Evolutionary conservation across 2,113 vertebrate genomes (phyloP).

Genomic region (Numida meleagris): DNA sequence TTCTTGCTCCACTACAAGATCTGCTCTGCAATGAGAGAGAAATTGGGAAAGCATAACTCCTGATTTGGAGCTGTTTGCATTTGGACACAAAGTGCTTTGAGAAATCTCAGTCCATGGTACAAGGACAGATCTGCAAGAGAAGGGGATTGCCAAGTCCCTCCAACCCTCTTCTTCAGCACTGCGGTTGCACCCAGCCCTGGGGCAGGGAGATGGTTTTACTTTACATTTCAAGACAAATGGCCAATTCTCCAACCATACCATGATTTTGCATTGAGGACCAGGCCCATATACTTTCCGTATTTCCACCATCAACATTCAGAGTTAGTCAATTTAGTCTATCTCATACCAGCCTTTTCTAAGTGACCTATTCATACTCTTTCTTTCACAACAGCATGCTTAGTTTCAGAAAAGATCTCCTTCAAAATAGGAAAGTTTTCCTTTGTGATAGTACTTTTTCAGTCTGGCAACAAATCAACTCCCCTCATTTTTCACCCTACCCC

Average conservation of each 20-base stretch:
- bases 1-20: background rate
- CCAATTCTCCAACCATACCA: background rate
- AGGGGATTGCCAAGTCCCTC: fast-evolving
- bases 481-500: background rate
- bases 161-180: background rate
- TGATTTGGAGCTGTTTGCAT: background rate
- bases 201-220: background rate
- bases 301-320: background rate
- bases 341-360: background rate
- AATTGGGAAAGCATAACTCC: background rate
- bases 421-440: background rate
- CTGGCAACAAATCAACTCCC: background rate
- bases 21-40: background rate
- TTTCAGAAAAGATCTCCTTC: background rate
- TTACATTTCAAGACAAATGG: background rate
- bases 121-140: background rate
- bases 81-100: background rate
- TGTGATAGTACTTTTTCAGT: background rate
- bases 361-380: background rate
- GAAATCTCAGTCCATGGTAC: background rate
- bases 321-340: background rate
- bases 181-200: background rate
- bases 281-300: background rate
- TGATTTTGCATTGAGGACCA: background rate
- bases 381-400: background rate